These are phyloP conservation scores for Chaunax sp. DNA, from an alignment of 2,797 vertebrate genomes.

Conservation along the genomic window DNA sequence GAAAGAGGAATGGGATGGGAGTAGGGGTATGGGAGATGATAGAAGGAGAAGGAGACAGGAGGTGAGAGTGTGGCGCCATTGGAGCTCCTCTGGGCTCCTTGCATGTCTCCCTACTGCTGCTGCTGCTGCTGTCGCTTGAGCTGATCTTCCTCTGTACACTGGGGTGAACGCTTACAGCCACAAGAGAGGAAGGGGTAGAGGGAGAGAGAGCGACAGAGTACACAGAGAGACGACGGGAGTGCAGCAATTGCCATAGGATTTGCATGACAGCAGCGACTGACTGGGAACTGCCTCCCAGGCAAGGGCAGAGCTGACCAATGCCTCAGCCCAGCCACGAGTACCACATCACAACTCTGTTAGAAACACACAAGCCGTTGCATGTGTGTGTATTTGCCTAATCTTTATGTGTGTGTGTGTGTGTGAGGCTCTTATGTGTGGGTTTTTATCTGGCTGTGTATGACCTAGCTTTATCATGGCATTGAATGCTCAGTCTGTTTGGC, in stretches of 20 bases:
- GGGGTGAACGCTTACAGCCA: conserved; percentile 65
- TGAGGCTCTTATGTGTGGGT: conserved; percentile 59
- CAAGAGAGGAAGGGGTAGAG: conserved; percentile 52
- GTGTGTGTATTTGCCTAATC: conserved; percentile 24
- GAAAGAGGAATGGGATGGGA: conserved; percentile 65
- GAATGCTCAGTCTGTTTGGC: conserved; percentile 43
- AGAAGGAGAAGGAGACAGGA: conserved; percentile 72
- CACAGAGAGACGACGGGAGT: conserved; percentile 54
- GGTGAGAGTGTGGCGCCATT: conserved; percentile 71
- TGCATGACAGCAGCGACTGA: conserved; percentile 80
- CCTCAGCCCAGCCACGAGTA: conserved; percentile 45
- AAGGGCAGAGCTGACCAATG: conserved; percentile 63
- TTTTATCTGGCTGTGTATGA: conserved; percentile 58
- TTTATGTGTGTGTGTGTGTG: conserved; percentile 32
- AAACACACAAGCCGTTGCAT: conserved; percentile 47
- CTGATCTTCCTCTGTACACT: conserved; percentile 61
- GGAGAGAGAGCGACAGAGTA: conserved; percentile 30
- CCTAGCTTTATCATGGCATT: conserved; percentile 40
- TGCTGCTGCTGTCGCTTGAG: conserved; percentile 40
- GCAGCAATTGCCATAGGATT: conserved; percentile 75
- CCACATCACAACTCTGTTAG: conserved; percentile 61
- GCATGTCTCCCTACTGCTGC: conserved; percentile 63
- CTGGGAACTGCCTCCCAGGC: conserved; percentile 74
- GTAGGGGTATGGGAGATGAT: conserved; percentile 67
- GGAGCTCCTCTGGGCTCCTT: conserved; percentile 71